Conservation (phyloP, 2,113 vertebrate species). For the Sinocyclocheilus rhinocerous region DNA sequence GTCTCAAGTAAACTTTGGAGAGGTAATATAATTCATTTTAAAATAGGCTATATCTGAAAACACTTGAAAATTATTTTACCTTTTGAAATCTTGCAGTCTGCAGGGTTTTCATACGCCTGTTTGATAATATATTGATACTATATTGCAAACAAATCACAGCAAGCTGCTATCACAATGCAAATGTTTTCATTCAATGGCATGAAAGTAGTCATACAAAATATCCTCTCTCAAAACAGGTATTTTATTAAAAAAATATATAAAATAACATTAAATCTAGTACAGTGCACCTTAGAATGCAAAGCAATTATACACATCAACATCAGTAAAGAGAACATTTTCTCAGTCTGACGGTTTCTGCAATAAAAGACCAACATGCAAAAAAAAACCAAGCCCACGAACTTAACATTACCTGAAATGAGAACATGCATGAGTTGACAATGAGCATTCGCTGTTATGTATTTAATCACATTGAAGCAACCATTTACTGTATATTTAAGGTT, state of each 20-base stretch:
- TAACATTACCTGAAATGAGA: constrained; percentile 4
- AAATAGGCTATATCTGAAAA: not conserved
- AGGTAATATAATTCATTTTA: not conserved
- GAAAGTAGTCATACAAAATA: constrained; percentile 6
- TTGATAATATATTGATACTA: not conserved
- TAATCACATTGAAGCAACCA: not conserved
- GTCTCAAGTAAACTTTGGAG: not conserved
- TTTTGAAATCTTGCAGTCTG: not conserved
- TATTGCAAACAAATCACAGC: not conserved
- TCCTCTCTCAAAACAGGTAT: constrained; percentile 33
- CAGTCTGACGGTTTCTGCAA: not conserved
- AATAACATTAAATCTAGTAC: constrained; percentile 53
- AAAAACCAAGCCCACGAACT: constrained; percentile 25
- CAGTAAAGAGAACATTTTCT: constrained; percentile 38
- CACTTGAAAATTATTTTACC: not conserved
- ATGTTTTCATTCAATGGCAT: not conserved
- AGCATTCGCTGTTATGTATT: not conserved
- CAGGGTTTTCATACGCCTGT: not conserved
- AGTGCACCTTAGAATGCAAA: constrained; percentile 43
- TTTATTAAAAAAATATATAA: constrained; percentile 61
- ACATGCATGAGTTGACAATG: constrained; percentile 46
- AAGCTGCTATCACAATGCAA: constrained; percentile 19
- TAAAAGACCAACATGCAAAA: constrained; percentile 43
- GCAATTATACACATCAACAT: constrained; percentile 46
- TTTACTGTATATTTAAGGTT: not conserved